Evolutionary conservation across 2,113 vertebrate genomes (phyloP).

Genomic region (Tricholaema leucomelas): DNA sequence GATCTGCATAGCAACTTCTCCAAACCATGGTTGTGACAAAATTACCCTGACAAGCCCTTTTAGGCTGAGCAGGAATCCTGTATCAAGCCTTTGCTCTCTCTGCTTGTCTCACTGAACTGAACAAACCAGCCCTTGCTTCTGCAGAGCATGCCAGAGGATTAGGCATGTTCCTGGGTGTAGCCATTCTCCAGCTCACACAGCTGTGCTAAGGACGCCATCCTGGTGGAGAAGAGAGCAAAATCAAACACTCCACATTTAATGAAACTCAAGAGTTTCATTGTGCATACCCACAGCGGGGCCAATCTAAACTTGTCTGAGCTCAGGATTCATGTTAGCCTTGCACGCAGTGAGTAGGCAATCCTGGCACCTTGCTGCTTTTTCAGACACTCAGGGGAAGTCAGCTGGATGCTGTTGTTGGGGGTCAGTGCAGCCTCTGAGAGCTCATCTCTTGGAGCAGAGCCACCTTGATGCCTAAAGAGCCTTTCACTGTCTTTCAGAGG

Average conservation of each 20-base stretch:
- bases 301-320: slow-evolving; percentile 34
- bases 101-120: background rate
- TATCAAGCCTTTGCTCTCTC: background rate
- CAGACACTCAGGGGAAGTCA: slow-evolving; percentile 1
- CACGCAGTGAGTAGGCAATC: slow-evolving; percentile 32
- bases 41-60: background rate
- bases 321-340: slow-evolving; percentile 11
- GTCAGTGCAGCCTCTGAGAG: background rate
- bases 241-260: background rate
- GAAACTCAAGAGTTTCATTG: slow-evolving; percentile 16
- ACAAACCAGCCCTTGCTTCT: background rate
- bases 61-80: background rate
- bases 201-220: background rate
- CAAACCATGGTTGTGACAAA: background rate
- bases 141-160: background rate
- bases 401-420: background rate
- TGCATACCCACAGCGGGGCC: background rate
- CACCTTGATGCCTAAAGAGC: background rate
- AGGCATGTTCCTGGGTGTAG: background rate
- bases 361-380: slow-evolving; percentile 13
- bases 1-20: background rate
- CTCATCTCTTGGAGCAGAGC: background rate
- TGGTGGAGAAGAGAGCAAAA: slow-evolving; percentile 34
- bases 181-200: background rate
- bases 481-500: background rate